Percentiles rank a stretch among this genome's conserved stretches.
Conservation (phyloP, 64 coral and sea anemone species). For the Stichodactyla mertensii region DNA sequence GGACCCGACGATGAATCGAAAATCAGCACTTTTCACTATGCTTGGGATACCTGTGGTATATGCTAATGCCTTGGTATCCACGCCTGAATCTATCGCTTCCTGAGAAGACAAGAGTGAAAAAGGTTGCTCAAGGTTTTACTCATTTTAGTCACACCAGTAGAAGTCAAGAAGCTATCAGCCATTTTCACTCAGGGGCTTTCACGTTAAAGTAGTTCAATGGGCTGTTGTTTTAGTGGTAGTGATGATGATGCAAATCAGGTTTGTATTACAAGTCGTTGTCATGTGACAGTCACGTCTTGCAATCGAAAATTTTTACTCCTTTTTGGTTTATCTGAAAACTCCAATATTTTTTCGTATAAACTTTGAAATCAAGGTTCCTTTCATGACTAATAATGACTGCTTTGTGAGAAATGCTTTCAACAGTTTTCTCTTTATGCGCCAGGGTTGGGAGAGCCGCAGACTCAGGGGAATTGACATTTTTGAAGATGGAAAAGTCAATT, state of each 20-base stretch:
- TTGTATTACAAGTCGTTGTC: neutral
- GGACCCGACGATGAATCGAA: too few relatives aligned
- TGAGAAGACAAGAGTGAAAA: neutral
- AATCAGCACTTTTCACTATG: neutral
- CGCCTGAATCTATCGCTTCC: neutral
- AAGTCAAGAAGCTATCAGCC: neutral
- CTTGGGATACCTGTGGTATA: neutral
- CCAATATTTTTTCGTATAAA: neutral
- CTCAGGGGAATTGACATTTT: too few relatives aligned
- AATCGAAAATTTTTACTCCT: neutral
- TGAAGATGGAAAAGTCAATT: too few relatives aligned
- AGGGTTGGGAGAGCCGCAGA: too few relatives aligned
- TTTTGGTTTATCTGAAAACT: neutral
- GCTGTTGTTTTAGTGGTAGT: conserved; percentile 79
- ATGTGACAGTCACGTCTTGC: conserved; percentile 20
- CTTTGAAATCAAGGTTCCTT: neutral
- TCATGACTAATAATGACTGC: neutral
- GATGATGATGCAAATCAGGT: conserved; percentile 59
- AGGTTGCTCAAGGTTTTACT: neutral
- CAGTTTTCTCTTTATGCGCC: too few relatives aligned
- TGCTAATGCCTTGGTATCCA: conserved; percentile 5
- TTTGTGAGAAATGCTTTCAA: neutral
- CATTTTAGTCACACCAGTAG: neutral
- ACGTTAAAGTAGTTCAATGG: conserved; percentile 42
- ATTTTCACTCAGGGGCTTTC: neutral